Conservation (phyloP, 1,140 invertebrate genomes). For the Uloborus diversus region DNA sequence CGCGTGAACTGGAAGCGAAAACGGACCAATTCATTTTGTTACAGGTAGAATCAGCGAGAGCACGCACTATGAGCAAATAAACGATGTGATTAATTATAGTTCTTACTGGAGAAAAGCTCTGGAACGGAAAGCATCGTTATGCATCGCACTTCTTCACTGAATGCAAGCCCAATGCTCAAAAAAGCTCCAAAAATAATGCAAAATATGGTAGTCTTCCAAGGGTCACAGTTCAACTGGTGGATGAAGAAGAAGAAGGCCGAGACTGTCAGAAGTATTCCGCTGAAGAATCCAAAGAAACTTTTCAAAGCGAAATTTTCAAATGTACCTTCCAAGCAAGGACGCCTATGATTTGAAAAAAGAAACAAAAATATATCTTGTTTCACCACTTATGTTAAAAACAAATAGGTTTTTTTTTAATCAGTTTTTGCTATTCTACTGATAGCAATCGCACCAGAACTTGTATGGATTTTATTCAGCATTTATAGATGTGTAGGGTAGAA, state of each 20-base stretch:
- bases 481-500: no score
- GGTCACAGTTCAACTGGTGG: conserved; percentile 24
- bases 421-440: no score
- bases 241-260: conserved; percentile 31
- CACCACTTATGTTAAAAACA: background rate
- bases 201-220: background rate
- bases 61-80: background rate
- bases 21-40: no score
- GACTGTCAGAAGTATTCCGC: background rate
- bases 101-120: conserved; percentile 35
- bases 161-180: conserved; percentile 13
- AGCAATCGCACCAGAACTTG: no score
- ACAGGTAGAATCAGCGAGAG: no score
- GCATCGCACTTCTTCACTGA: conserved; percentile 22
- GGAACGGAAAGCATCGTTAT: background rate
- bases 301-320: conserved; percentile 32
- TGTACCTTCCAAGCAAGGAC: background rate
- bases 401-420: no score
- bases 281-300: conserved; percentile 29
- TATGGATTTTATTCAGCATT: no score
- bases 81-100: background rate
- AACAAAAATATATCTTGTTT: background rate
- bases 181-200: conserved; percentile 1
- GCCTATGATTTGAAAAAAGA: no score
- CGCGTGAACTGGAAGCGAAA: no score